phyloP scores from a whole-genome alignment of 2,113 vertebrate species.

The Amblyornis subalaris region DNA sequence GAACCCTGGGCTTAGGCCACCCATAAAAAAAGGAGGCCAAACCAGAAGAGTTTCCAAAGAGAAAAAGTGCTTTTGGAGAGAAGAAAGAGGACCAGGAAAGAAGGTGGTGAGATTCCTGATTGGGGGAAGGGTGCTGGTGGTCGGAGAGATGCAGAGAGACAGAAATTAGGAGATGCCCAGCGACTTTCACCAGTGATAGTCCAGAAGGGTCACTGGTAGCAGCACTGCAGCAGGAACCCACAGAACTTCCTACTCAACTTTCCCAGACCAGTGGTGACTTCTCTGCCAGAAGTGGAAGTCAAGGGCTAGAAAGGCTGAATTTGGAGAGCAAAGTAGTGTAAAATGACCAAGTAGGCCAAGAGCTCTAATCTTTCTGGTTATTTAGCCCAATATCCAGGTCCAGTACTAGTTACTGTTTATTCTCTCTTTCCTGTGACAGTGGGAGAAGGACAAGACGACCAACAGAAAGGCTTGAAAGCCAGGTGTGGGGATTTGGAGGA shows the following conservation, averaged over 20 bases:
- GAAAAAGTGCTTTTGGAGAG: not conserved
- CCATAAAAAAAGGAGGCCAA: rapidly evolving
- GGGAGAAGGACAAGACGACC: not conserved
- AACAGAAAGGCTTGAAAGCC: not conserved
- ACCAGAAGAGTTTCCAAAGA: not conserved
- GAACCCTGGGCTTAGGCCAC: not conserved
- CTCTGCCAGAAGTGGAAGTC: not conserved
- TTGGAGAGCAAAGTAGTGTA: rapidly evolving
- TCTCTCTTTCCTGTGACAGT: not conserved
- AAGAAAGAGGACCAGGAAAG: not conserved
- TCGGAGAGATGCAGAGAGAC: not conserved
- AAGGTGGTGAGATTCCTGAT: not conserved
- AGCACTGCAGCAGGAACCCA: not conserved
- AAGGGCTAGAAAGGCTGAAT: rapidly evolving
- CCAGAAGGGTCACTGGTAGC: not conserved
- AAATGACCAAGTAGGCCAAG: not conserved
- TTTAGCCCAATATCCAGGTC: not conserved
- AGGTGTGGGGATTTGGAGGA: not conserved
- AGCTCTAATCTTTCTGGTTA: not conserved
- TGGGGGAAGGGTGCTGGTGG: not conserved
- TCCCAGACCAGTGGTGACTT: not conserved
- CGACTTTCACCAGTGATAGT: not conserved
- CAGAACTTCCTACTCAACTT: not conserved
- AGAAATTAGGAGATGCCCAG: not conserved
- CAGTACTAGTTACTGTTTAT: not conserved